Percentiles rank a stretch among this genome's conserved stretches.
These are phyloP conservation scores for Hoplostethus mediterraneus DNA, from an alignment of 2,797 vertebrate genomes.

Conservation along the genomic window DNA sequence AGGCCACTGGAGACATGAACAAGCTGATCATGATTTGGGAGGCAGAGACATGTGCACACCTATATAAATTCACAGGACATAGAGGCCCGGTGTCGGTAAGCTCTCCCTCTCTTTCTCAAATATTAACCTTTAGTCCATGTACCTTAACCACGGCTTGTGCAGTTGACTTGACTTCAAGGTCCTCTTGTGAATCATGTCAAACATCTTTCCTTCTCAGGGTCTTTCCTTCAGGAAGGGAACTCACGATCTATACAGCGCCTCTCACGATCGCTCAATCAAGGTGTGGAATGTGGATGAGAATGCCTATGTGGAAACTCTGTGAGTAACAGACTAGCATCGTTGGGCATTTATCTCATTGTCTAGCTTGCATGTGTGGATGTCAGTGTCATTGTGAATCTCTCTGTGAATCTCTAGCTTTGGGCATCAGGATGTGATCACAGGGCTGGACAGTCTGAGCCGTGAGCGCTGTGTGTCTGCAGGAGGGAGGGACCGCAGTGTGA, in stretches of 20 bases:
- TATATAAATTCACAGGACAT: constrained; percentile 94
- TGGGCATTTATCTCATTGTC: neutral
- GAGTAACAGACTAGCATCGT: constrained; percentile 65
- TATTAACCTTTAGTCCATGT: neutral
- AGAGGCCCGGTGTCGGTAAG: constrained; percentile 92
- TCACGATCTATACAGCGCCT: constrained; percentile 94
- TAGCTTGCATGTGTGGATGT: neutral
- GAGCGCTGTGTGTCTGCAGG: constrained; percentile 95
- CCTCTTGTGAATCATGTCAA: neutral
- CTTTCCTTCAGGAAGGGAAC: constrained; percentile 94
- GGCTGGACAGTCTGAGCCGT: constrained; percentile 92
- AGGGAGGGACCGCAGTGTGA: constrained; percentile 91
- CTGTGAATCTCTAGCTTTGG: constrained; percentile 86
- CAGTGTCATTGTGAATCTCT: neutral
- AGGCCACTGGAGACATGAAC: constrained; percentile 95
- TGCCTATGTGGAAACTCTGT: constrained; percentile 96
- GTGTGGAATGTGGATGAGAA: constrained; percentile 98
- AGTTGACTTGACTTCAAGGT: neutral
- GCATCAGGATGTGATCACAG: constrained; percentile 94
- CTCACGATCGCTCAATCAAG: constrained; percentile 94
- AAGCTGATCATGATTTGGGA: constrained; percentile 98
- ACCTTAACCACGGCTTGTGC: neutral
- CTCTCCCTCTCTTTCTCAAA: neutral
- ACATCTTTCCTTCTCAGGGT: constrained; percentile 80
- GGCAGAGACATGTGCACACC: constrained; percentile 87